Conservation (phyloP, 2,797 vertebrate genomes). For the Delichon dasypus region DNA sequence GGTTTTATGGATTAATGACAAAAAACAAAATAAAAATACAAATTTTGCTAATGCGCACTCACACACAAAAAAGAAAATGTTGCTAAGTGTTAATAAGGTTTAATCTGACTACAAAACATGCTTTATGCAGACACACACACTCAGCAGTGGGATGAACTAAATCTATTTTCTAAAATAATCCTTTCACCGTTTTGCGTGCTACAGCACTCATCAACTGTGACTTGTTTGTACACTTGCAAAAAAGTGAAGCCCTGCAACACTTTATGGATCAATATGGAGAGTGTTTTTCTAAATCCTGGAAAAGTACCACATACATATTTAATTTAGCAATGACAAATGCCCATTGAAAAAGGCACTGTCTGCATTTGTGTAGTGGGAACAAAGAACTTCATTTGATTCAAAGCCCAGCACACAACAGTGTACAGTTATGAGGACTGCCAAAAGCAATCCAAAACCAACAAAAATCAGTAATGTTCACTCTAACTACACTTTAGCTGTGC, state of each 20-base stretch:
- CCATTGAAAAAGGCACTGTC: slow-evolving; percentile 23
- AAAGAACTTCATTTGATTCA: slow-evolving; percentile 28
- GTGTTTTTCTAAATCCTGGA: slow-evolving; percentile 39
- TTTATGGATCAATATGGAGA: slow-evolving; percentile 58
- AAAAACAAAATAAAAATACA: slow-evolving; percentile 19
- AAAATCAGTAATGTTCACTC: slow-evolving; percentile 33
- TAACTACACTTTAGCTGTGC: slow-evolving; percentile 27
- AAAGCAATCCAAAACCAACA: slow-evolving; percentile 50
- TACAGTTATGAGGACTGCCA: neutral
- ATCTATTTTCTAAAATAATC: slow-evolving; percentile 36
- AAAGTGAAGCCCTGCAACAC: slow-evolving; percentile 4
- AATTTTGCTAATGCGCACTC: neutral
- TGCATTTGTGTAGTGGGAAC: slow-evolving; percentile 19
- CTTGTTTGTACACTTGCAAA: neutral
- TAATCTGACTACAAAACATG: slow-evolving; percentile 50
- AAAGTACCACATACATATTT: slow-evolving; percentile 44
- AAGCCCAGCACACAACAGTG: neutral
- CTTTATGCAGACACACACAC: slow-evolving; percentile 17
- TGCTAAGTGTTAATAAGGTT: slow-evolving; percentile 55
- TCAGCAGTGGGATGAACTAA: slow-evolving; percentile 42
- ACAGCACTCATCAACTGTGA: neutral
- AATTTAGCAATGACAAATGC: slow-evolving; percentile 37
- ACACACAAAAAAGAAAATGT: neutral
- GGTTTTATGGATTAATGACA: slow-evolving; percentile 75
- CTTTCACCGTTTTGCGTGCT: neutral